Percentiles rank a stretch among this genome's conserved stretches.
phyloP scores from a whole-genome alignment of 2,113 vertebrate genomes.

The Sterna hirundo region DNA sequence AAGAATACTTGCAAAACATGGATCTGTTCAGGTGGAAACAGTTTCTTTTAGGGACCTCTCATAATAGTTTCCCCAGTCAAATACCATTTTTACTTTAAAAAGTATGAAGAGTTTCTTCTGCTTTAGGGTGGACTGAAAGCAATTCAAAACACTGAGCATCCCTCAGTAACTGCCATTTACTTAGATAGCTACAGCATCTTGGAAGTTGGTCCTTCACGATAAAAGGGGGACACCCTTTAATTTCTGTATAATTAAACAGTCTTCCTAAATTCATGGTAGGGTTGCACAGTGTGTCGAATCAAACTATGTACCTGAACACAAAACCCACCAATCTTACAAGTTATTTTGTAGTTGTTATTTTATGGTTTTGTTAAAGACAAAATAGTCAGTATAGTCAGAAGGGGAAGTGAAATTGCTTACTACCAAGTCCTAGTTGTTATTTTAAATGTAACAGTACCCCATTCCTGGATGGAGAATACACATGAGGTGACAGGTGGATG shows the following conservation, averaged over 20 bases:
- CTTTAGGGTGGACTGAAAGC: not conserved
- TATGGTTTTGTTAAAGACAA: not conserved
- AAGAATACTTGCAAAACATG: not conserved
- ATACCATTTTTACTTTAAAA: not conserved
- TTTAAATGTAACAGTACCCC: conserved; percentile 18
- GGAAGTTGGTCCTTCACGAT: not conserved
- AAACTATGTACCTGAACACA: not conserved
- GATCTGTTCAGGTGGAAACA: not conserved
- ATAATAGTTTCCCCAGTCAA: not conserved
- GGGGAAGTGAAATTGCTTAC: not conserved
- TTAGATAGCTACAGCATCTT: not conserved
- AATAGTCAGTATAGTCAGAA: not conserved
- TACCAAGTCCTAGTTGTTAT: not conserved
- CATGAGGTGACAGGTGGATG: conserved; percentile 1
- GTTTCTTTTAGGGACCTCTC: not conserved
- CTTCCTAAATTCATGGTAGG: not conserved
- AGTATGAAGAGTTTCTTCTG: not conserved
- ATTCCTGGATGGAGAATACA: not conserved
- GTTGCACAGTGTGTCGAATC: not conserved
- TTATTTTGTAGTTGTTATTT: not conserved
- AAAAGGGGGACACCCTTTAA: not conserved
- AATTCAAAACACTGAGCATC: not conserved
- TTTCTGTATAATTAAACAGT: not conserved
- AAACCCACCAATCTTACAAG: not conserved
- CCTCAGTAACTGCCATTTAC: not conserved